Percentiles rank a stretch among this genome's conserved stretches.
phyloP scores from a whole-genome alignment of 1,140 invertebrate genomes.

The Atopsyche davidsoni region DNA sequence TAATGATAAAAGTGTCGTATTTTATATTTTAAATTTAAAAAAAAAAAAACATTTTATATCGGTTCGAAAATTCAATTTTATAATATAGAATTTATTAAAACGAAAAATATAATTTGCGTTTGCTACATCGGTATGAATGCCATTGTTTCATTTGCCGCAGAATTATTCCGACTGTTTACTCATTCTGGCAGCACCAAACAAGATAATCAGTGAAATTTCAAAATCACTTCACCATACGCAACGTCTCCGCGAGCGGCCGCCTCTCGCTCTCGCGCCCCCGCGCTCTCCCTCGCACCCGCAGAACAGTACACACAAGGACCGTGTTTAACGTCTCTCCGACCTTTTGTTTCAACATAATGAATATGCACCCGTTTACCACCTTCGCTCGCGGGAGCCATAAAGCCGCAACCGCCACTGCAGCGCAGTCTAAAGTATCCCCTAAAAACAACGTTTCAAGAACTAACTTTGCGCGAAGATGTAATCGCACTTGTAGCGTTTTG shows the following conservation, averaged over 20 bases:
- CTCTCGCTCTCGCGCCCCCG: background rate
- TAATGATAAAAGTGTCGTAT: too few relatives aligned
- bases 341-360: slow-evolving; percentile 31
- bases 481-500: slow-evolving; percentile 4
- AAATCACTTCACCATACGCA: too few relatives aligned
- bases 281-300: slow-evolving; percentile 10
- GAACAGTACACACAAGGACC: slow-evolving; percentile 14
- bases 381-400: slow-evolving; percentile 13
- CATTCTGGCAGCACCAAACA: too few relatives aligned
- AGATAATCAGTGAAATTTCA: too few relatives aligned
- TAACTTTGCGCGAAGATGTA: background rate
- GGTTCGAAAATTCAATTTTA: too few relatives aligned
- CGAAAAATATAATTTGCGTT: too few relatives aligned
- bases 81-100: too few relatives aligned
- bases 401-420: slow-evolving; percentile 7
- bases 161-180: too few relatives aligned
- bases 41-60: too few relatives aligned
- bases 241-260: background rate
- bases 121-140: too few relatives aligned
- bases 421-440: slow-evolving; percentile 9
- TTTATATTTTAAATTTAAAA: too few relatives aligned
- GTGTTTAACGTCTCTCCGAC: slow-evolving; percentile 31
- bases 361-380: slow-evolving; percentile 32
- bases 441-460: background rate
- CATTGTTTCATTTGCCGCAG: too few relatives aligned